Percentiles rank a stretch among this genome's conserved stretches.
Conservation (phyloP, 2,888 invertebrate species). For the Polylopha cassiicola region DNA sequence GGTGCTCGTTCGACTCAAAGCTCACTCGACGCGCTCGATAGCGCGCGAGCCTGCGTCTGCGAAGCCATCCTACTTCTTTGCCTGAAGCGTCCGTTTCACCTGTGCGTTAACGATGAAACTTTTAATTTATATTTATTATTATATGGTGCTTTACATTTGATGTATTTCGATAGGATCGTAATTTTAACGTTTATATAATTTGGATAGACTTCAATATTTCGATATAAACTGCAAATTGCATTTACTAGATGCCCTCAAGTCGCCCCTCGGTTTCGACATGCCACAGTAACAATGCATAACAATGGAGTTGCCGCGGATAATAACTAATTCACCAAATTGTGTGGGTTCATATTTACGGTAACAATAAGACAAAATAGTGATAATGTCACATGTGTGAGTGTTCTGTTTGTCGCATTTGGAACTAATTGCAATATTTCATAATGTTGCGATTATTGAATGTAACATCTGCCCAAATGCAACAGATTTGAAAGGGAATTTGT, state of each 20-base stretch:
- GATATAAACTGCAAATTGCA: conserved; percentile 47
- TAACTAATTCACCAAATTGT: conserved; percentile 74
- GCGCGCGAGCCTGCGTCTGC: conserved; percentile 18
- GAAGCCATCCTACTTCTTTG: conserved; percentile 31
- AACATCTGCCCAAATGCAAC: conserved; percentile 60
- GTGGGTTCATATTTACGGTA: conserved; percentile 70
- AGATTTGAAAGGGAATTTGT: conserved; percentile 1
- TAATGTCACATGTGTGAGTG: conserved; percentile 73
- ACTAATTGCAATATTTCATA: conserved; percentile 74
- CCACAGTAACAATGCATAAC: conserved; percentile 58
- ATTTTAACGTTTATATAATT: conserved; percentile 35
- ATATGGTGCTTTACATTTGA: conserved; percentile 4
- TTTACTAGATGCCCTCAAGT: conserved; percentile 39
- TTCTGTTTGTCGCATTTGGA: conserved; percentile 68
- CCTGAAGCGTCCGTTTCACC: conserved; percentile 61
- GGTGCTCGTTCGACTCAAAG: conserved; percentile 49
- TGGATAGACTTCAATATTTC: conserved; percentile 47
- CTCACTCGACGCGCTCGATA: conserved; percentile 29
- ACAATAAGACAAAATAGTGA: conserved; percentile 74
- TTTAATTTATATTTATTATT: conserved; percentile 59
- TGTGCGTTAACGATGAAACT: conserved; percentile 47
- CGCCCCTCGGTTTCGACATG: conserved; percentile 50
- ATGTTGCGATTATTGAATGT: conserved; percentile 55
- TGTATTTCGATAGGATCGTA: too few species aligned
- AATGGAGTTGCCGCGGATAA: conserved; percentile 68